Percentiles rank a stretch among this genome's conserved stretches.
Conservation (phyloP, 2,797 vertebrate genomes). For the Phataginus tetradactyla region DNA sequence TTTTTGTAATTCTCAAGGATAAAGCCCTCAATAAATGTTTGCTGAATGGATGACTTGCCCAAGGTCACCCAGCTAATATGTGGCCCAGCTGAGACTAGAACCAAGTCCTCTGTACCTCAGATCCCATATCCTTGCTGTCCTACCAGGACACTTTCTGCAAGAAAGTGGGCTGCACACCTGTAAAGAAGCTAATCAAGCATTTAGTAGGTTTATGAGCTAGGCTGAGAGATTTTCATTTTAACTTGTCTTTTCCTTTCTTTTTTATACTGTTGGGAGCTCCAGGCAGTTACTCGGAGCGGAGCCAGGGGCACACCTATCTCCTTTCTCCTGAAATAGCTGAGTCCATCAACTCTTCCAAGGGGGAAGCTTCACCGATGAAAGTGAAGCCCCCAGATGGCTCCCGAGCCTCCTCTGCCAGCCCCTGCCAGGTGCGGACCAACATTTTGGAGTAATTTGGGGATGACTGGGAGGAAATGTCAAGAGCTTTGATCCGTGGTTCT, state of each 20-base stretch:
- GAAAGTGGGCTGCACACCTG: background rate
- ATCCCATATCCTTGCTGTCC: background rate
- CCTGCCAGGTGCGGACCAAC: constrained; percentile 7
- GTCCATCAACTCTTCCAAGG: background rate
- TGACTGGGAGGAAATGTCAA: constrained; percentile 24
- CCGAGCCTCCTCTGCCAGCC: background rate
- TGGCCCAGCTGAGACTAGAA: background rate
- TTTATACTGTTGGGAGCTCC: background rate
- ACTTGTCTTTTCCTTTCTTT: constrained; percentile 31
- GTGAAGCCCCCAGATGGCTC: background rate
- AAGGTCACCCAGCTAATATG: background rate
- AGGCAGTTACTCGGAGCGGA: constrained; percentile 7
- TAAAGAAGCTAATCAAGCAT: background rate
- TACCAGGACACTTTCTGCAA: background rate
- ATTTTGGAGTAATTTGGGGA: constrained; percentile 11
- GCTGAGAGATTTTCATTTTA: background rate
- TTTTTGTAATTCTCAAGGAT: constrained; percentile 22
- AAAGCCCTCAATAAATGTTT: background rate
- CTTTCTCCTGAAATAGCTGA: constrained; percentile 38
- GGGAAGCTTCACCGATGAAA: background rate
- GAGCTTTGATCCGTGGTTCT: constrained; percentile 30
- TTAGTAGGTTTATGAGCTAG: background rate
- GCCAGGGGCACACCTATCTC: background rate
- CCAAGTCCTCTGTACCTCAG: background rate
- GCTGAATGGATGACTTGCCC: background rate